Evolutionary conservation across 1,140 invertebrate species (phyloP).

Genomic region (Ostrea denselamellosa): DNA sequence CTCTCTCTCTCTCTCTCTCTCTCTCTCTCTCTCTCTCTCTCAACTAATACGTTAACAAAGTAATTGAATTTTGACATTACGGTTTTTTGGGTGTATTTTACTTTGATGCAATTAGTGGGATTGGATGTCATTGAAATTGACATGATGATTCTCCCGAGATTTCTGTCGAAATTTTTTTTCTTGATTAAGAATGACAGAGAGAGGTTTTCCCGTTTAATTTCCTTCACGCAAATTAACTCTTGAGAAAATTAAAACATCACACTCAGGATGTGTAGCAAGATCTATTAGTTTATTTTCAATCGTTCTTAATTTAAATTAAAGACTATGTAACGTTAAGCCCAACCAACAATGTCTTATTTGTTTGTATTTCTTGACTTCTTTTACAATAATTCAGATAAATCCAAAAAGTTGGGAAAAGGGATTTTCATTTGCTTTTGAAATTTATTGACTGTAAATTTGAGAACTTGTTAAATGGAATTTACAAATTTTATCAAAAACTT

Average conservation of each 20-base stretch:
- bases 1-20: too few species aligned
- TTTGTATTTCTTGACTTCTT: not conserved
- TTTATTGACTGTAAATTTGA: too few species aligned
- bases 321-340: not conserved
- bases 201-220: not conserved
- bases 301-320: not conserved
- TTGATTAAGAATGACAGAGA: not conserved
- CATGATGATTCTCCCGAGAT: not conserved
- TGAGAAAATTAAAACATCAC: not conserved
- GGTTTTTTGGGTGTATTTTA: not conserved
- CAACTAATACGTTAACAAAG: not conserved
- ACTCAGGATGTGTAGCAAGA: not conserved
- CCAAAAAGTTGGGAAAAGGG: not conserved
- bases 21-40: not conserved
- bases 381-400: not conserved
- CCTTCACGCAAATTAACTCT: not conserved
- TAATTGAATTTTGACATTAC: not conserved
- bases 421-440: not conserved
- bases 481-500: constrained; percentile 22
- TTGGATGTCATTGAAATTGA: not conserved
- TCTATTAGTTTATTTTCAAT: not conserved
- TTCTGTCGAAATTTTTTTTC: not conserved
- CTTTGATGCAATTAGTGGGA: constrained; percentile 13
- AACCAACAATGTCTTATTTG: not conserved
- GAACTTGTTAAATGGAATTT: too few species aligned